Conservation (phyloP, 2,797 vertebrate species). For the Pteronotus mesoamericanus region DNA sequence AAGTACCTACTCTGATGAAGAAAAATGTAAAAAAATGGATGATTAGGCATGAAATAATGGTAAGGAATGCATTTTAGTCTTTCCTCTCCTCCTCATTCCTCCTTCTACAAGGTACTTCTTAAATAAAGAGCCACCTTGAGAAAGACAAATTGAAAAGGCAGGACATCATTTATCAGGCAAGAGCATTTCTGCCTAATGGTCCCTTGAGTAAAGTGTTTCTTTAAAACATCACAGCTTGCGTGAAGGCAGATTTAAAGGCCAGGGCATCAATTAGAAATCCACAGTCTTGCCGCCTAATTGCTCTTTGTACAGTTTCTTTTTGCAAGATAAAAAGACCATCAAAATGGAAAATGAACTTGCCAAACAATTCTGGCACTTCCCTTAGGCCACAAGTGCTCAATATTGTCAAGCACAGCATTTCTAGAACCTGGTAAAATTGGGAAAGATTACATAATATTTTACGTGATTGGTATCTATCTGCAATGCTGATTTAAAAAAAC, state of each 20-base stretch:
- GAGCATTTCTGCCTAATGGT: slow-evolving; percentile 56
- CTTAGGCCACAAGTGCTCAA: background rate
- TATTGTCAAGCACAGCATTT: background rate
- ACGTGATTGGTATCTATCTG: background rate
- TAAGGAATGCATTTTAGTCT: background rate
- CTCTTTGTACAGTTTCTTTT: slow-evolving; percentile 38
- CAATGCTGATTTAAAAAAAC: slow-evolving; percentile 16
- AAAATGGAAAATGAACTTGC: slow-evolving; percentile 47
- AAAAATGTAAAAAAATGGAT: slow-evolving; percentile 1
- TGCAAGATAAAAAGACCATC: slow-evolving; percentile 57
- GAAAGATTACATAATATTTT: background rate
- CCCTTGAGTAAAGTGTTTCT: slow-evolving; percentile 62
- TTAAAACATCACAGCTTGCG: slow-evolving; percentile 45
- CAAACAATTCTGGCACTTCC: slow-evolving; percentile 27
- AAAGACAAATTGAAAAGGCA: slow-evolving; percentile 55
- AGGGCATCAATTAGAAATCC: slow-evolving; percentile 65
- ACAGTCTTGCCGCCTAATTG: slow-evolving; percentile 40
- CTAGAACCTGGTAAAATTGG: background rate
- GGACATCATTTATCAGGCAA: slow-evolving; percentile 45
- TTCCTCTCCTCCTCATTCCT: background rate
- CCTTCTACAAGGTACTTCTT: background rate
- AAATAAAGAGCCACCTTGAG: slow-evolving; percentile 61
- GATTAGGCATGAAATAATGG: background rate
- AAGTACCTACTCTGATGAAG: background rate
- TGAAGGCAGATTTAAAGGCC: slow-evolving; percentile 68